Percentiles rank a stretch among this genome's conserved stretches.
These are phyloP conservation scores for Folsomia manolachei DNA, from an alignment of 2,888 invertebrate species.

Conservation along the genomic window DNA sequence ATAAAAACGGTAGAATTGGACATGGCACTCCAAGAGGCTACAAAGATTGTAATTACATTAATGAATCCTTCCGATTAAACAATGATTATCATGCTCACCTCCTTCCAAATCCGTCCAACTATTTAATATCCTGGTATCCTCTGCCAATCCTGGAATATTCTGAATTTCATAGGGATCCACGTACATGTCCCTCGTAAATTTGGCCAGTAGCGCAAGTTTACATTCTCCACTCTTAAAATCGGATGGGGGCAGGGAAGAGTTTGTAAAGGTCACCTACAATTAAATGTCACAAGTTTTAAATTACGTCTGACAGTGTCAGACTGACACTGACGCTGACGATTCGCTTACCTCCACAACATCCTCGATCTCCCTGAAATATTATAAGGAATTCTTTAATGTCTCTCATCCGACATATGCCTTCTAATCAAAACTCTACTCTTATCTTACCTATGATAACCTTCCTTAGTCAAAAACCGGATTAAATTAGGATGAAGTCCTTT, in stretches of 20 bases:
- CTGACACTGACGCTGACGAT: neutral
- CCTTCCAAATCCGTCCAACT: constrained; percentile 50
- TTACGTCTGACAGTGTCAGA: neutral
- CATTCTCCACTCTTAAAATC: constrained; percentile 45
- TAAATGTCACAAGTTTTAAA: neutral
- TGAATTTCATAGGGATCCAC: constrained; percentile 49
- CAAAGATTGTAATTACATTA: too few species aligned
- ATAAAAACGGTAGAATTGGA: constrained; percentile 48
- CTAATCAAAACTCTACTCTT: neutral
- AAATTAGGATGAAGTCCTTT: constrained; percentile 50
- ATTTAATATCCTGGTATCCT: constrained; percentile 42
- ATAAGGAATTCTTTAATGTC: neutral
- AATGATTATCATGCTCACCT: too few species aligned
- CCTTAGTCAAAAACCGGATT: constrained; percentile 55
- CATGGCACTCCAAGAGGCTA: constrained; percentile 43
- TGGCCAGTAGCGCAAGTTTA: constrained; percentile 39
- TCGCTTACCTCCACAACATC: constrained; percentile 56
- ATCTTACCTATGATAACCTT: constrained; percentile 59
- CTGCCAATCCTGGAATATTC: constrained; percentile 30
- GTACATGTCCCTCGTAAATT: constrained; percentile 40
- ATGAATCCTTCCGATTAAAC: too few species aligned
- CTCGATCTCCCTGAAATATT: constrained; percentile 55
- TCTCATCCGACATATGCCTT: neutral
- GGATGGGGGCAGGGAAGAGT: constrained; percentile 42
- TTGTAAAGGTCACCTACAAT: constrained; percentile 44